Conservation (phyloP, 2,888 invertebrate genomes). For the Cantharis nigra region DNA sequence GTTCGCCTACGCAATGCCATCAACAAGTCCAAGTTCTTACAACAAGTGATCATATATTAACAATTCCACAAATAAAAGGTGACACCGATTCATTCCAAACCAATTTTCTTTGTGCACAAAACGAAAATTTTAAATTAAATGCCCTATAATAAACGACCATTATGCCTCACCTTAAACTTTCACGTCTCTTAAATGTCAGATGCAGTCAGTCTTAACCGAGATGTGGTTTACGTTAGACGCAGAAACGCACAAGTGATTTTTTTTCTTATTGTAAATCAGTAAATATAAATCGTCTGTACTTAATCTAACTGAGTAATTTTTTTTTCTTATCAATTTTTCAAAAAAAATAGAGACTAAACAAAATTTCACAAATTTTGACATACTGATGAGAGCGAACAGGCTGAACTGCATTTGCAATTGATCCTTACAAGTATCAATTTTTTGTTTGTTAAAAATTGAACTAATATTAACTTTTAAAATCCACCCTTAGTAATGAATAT, state of each 20-base stretch:
- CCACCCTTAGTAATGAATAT: not conserved
- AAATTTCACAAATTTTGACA: not conserved
- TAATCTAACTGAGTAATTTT: too few species aligned
- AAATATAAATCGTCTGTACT: not conserved
- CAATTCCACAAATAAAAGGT: not conserved
- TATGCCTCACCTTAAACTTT: constrained; percentile 9
- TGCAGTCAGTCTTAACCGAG: not conserved
- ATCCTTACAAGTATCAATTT: not conserved
- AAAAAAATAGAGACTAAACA: too few species aligned
- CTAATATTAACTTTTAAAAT: not conserved
- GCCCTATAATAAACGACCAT: constrained; percentile 11
- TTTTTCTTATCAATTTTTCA: too few species aligned
- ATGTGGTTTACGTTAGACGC: not conserved
- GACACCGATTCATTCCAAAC: constrained; percentile 17
- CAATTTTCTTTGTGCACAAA: constrained; percentile 16
- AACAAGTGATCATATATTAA: constrained; percentile 12
- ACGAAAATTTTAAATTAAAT: constrained; percentile 19
- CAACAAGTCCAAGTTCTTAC: constrained; percentile 11
- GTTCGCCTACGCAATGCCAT: constrained; percentile 17
- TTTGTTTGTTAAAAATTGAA: not conserved
- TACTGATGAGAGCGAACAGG: not conserved
- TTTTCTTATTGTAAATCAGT: not conserved
- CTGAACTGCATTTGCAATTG: not conserved
- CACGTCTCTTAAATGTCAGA: not conserved
- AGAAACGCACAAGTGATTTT: not conserved